Conservation (phyloP, 2,888 invertebrate genomes). For the Phymatocera aterrima region DNA sequence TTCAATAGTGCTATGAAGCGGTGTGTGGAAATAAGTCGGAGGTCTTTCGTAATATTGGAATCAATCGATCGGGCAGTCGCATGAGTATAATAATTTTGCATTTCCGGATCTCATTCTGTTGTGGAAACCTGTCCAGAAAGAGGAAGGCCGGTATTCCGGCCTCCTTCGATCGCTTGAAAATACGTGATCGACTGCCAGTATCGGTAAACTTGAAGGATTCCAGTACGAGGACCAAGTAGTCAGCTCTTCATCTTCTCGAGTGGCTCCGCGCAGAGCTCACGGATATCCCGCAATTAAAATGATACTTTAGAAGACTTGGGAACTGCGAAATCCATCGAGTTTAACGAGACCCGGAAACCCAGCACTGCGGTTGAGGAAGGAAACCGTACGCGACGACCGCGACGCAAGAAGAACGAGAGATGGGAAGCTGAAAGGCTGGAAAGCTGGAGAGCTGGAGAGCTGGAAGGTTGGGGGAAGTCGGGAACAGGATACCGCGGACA, state of each 20-base stretch:
- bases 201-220: background rate
- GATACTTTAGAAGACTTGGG: background rate
- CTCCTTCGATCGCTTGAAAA: no score
- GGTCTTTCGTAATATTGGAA: no score
- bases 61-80: no score
- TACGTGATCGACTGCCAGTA: background rate
- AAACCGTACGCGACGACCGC: background rate
- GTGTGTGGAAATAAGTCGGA: no score
- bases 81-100: no score
- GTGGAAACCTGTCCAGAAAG: no score
- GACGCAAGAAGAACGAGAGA: conserved; percentile 1
- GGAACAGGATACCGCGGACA: background rate
- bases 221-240: background rate
- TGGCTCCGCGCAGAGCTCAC: background rate
- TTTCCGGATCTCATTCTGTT: no score
- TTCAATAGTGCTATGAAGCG: no score
- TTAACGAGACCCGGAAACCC: conserved; percentile 19
- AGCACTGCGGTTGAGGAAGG: background rate
- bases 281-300: conserved; percentile 38
- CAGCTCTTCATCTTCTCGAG: conserved; percentile 7
- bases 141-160: no score
- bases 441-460: no score
- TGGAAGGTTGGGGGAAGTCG: conserved; percentile 9
- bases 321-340: conserved; percentile 20
- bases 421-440: no score